Conservation (phyloP, 2,888 invertebrate species). For the Hydroisotoma schaefferi region DNA sequence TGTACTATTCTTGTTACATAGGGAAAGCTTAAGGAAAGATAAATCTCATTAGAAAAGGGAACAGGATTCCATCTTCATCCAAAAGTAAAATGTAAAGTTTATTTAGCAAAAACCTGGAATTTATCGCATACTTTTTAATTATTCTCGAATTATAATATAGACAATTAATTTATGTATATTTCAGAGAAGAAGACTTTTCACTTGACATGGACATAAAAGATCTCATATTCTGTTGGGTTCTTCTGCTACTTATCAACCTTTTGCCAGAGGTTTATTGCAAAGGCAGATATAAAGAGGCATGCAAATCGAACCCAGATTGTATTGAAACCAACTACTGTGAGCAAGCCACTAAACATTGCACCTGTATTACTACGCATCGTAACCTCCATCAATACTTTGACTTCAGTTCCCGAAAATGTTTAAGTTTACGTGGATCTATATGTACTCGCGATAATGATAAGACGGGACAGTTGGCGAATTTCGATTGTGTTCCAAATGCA, state of each 20-base stretch:
- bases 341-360: constrained; percentile 6
- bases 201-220: too few species aligned
- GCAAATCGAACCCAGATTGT: constrained; percentile 10
- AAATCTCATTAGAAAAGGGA: too few species aligned
- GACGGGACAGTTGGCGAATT: neutral
- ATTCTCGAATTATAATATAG: too few species aligned
- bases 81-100: too few species aligned
- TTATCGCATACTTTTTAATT: too few species aligned
- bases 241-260: neutral
- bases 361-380: neutral
- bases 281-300: constrained; percentile 5
- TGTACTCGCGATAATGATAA: constrained; percentile 5
- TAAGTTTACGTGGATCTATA: constrained; percentile 9
- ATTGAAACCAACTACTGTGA: constrained; percentile 8
- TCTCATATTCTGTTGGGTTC: too few species aligned
- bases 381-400: constrained; percentile 11
- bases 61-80: too few species aligned
- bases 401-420: constrained; percentile 6
- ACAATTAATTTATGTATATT: too few species aligned
- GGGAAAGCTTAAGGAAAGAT: too few species aligned
- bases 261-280: neutral
- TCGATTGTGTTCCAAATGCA: constrained; percentile 11
- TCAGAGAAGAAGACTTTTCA: too few species aligned
- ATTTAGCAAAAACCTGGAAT: too few species aligned
- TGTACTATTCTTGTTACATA: too few species aligned